Evolutionary conservation across 1,140 invertebrate genomes (phyloP).

Genomic region (Halesus radiatus): DNA sequence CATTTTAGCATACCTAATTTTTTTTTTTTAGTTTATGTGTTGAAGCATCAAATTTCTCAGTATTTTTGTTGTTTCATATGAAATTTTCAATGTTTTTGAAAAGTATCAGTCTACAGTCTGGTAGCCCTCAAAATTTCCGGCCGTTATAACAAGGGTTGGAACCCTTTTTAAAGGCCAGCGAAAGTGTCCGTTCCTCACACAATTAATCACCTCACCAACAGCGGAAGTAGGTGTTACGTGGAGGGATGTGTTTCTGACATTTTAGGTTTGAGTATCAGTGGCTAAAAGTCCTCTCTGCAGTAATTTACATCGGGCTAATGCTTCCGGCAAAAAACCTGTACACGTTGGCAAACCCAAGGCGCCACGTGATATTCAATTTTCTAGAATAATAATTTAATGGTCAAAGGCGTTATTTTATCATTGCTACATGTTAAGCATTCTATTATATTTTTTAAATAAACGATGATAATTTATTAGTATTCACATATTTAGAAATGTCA

Average conservation of each 20-base stretch:
- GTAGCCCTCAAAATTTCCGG: constrained; percentile 16
- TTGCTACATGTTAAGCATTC: no score
- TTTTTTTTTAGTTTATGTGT: no score
- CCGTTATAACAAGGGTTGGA: constrained; percentile 27
- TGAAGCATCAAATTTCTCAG: no score
- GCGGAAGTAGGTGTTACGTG: constrained; percentile 32
- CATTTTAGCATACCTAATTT: no score
- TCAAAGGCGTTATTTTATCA: no score
- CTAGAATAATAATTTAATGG: no score
- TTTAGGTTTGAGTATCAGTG: constrained; percentile 35
- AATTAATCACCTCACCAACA: constrained; percentile 48
- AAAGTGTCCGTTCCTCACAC: constrained; percentile 46
- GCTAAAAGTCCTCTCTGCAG: constrained; percentile 43
- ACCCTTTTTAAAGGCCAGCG: constrained; percentile 47
- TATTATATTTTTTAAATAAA: no score
- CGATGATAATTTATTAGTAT: no score
- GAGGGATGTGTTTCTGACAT: constrained; percentile 53
- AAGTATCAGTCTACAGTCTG: background rate
- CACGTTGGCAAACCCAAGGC: background rate
- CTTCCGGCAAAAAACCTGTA: constrained; percentile 20
- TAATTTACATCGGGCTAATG: constrained; percentile 47
- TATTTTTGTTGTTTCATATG: no score
- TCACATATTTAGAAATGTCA: no score
- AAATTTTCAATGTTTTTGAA: no score
- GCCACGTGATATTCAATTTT: no score